Base-by-base conservation (phyloP, 2,797 vertebrate species). In the Oreochromis mossambicus region DNA sequence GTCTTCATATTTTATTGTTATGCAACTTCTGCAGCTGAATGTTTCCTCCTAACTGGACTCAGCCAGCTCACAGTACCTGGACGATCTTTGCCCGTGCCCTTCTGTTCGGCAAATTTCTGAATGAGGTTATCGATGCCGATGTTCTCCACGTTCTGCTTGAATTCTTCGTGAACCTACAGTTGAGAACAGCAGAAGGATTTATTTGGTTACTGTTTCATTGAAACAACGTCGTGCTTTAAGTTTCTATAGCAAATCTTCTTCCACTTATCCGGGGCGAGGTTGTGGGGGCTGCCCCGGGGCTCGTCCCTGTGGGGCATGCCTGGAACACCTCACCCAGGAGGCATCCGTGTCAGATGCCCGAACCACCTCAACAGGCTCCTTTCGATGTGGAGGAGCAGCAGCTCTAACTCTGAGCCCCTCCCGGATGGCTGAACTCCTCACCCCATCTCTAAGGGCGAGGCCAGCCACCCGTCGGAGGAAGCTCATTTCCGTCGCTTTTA, bases 61-160 rank as follows among this genome's bases (percentile, higher is more conserved):
- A 19, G 68, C 41, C 41, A 29, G 21, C 9, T 26, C 19, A 8
- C 46, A 8, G 52, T 92, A 99, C 98, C 97, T 86, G 98, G 98
- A 41, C 96, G 95, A 68, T 98, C 98, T 3, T 95, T 97, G 73
- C 98, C 98, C 0, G 98, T 99, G 41, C 98, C 97, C 82, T 98
- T 99, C 96, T 94, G 97, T 88, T 99, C 98, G 0, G 97, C 97
- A 34, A 98, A 98, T 58, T 97, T 98, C 89, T 97, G 95, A 55
- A 99, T 94, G 87, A 99, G 96, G 87, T 95, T 97, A 36, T 98
- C 97, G 3, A 98, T 97, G 32, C 97, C 97, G 5, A 98, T 97
- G 90, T 99, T 99, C 88, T 99, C 98, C 91, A 98, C 97, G 4
- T 99, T 99, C 91, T 99, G 98, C 92, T 99, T 98, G 92, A 99